Conservation (phyloP, 1,140 invertebrate species). For the Musca domestica region DNA sequence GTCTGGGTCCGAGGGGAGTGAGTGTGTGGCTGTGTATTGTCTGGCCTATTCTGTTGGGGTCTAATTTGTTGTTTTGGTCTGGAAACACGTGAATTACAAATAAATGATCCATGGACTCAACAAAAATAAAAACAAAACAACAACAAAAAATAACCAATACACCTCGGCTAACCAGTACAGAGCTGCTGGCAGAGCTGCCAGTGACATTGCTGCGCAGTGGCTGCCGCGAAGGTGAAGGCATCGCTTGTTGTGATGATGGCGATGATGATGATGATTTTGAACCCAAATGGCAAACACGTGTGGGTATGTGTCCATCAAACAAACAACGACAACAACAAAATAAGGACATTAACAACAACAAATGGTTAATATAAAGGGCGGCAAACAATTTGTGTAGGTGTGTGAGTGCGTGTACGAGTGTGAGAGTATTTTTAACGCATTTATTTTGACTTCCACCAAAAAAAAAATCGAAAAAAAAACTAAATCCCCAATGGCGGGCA, state of each 20-base stretch:
- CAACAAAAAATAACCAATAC: not conserved
- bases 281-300: constrained; percentile 12
- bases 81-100: constrained; percentile 20
- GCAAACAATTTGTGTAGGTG: not conserved
- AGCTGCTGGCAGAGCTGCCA: constrained; percentile 18
- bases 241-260: constrained; percentile 33
- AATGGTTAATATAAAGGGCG: too few species aligned
- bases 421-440: not conserved
- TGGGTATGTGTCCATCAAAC: constrained; percentile 31
- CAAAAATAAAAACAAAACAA: constrained; percentile 5
- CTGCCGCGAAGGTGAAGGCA: constrained; percentile 45
- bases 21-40: not conserved
- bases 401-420: not conserved
- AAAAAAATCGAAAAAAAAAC: not conserved
- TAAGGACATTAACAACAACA: constrained; percentile 1
- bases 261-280: constrained; percentile 17
- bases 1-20: not conserved
- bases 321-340: constrained; percentile 35
- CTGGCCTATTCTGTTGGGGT: not conserved
- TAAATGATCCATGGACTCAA: constrained; percentile 2
- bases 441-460: too few species aligned
- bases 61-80: not conserved
- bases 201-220: not conserved
- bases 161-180: constrained; percentile 12
- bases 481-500: not conserved